phyloP scores from a whole-genome alignment of 2,113 vertebrate species.

The Oncorhynchus clarkii region DNA sequence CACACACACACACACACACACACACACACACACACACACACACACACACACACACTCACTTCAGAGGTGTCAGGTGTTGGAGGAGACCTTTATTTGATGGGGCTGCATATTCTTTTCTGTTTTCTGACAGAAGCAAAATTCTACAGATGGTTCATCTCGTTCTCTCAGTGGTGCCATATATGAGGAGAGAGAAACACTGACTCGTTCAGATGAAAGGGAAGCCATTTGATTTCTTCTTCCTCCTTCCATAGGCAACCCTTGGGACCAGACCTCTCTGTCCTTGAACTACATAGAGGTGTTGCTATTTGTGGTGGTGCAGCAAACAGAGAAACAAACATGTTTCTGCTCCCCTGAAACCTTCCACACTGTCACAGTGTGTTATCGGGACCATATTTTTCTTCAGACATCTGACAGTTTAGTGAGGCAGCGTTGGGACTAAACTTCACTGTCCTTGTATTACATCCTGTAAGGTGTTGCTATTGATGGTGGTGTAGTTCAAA shows the following conservation, averaged over 20 bases:
- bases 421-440: slow-evolving; percentile 42
- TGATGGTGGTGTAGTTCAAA: too few relatives aligned
- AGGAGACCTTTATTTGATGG: slow-evolving; percentile 39
- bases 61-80: slow-evolving; percentile 24
- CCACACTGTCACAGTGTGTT: too few relatives aligned
- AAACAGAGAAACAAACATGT: not conserved
- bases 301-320: not conserved
- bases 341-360: too few relatives aligned
- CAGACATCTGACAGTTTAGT: not conserved
- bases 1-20: too few relatives aligned
- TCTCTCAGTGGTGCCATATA: slow-evolving; percentile 3
- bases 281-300: not conserved
- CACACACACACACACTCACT: too few relatives aligned
- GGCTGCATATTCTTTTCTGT: slow-evolving; percentile 40
- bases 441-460: slow-evolving; percentile 10
- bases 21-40: too few relatives aligned
- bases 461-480: slow-evolving; percentile 11
- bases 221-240: too few relatives aligned
- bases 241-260: not conserved
- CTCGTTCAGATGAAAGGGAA: not conserved
- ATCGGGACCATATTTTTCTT: too few relatives aligned
- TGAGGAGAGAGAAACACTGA: too few relatives aligned
- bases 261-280: not conserved
- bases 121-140: slow-evolving; percentile 17
- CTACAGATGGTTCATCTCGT: not conserved